Evolutionary conservation across 2,113 vertebrate species (phyloP).

Genomic region (Mormyrus iriodes): DNA sequence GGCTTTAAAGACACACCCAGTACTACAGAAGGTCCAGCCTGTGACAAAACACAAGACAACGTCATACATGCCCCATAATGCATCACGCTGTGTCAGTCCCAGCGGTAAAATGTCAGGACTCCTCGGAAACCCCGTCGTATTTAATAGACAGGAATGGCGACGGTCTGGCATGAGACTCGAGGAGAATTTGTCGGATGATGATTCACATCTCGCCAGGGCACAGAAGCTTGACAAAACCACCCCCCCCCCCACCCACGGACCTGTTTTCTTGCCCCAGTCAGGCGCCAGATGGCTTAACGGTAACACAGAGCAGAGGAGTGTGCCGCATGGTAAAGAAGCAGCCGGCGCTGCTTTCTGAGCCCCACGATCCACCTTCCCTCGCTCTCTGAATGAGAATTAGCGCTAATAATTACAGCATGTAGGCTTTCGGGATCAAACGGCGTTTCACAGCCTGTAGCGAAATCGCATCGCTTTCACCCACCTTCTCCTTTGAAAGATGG

Average conservation of each 20-base stretch:
- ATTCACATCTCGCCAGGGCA: constrained; percentile 52
- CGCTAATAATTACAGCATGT: not conserved
- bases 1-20: constrained; percentile 48
- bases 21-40: constrained; percentile 62
- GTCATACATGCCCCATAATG: constrained; percentile 68
- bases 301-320: not conserved
- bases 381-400: not conserved
- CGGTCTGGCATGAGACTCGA: constrained; percentile 56
- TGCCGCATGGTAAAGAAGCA: not conserved
- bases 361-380: not conserved
- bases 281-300: constrained; percentile 11
- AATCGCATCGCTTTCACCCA: not conserved
- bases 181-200: constrained; percentile 57
- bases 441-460: not conserved
- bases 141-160: constrained; percentile 62
- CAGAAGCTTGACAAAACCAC: constrained; percentile 34
- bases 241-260: not conserved
- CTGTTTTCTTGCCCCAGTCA: constrained; percentile 6
- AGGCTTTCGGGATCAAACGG: not conserved
- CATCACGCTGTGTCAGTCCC: constrained; percentile 68
- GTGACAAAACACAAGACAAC: constrained; percentile 65
- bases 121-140: constrained; percentile 64
- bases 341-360: not conserved
- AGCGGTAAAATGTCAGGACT: constrained; percentile 69
- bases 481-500: not conserved